Evolutionary conservation across 2,797 vertebrate genomes (phyloP).

Genomic region (Scolopax bukidnonensis): DNA sequence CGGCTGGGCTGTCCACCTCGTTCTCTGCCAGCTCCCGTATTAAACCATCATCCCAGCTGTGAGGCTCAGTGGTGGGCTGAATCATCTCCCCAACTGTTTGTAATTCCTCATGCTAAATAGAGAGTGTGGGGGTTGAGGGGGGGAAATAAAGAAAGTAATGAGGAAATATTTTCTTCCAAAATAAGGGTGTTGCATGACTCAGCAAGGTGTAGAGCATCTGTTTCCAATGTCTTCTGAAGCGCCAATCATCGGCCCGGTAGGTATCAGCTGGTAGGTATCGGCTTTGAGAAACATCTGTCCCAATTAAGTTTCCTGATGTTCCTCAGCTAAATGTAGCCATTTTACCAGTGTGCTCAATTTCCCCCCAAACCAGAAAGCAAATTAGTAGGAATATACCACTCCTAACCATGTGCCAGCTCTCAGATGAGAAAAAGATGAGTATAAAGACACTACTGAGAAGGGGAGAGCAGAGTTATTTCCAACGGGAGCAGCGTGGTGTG

Average conservation of each 20-base stretch:
- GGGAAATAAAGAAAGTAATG: neutral
- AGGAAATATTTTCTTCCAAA: neutral
- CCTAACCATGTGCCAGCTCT: neutral
- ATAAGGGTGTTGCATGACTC: neutral
- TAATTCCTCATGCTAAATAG: neutral
- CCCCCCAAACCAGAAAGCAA: neutral
- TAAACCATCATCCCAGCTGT: neutral
- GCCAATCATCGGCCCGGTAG: neutral
- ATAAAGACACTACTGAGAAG: neutral
- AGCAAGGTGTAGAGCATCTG: neutral
- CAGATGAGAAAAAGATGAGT: neutral
- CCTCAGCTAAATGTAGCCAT: neutral
- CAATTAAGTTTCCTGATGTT: neutral
- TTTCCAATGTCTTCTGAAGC: neutral
- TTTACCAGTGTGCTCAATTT: neutral
- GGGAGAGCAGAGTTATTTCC: neutral
- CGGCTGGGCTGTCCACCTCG: fast-evolving
- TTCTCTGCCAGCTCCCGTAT: neutral
- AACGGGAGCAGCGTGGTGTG: neutral
- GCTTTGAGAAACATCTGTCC: neutral
- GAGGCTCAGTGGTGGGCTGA: neutral
- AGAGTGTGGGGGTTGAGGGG: neutral
- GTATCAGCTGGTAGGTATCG: neutral
- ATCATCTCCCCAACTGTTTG: neutral
- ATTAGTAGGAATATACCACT: neutral